A percentile compares a stretch with the other conserved stretches of the same genome.
Evolutionary conservation across 2,888 invertebrate species (phyloP).

Genomic region (Zele albiditarsus): DNA sequence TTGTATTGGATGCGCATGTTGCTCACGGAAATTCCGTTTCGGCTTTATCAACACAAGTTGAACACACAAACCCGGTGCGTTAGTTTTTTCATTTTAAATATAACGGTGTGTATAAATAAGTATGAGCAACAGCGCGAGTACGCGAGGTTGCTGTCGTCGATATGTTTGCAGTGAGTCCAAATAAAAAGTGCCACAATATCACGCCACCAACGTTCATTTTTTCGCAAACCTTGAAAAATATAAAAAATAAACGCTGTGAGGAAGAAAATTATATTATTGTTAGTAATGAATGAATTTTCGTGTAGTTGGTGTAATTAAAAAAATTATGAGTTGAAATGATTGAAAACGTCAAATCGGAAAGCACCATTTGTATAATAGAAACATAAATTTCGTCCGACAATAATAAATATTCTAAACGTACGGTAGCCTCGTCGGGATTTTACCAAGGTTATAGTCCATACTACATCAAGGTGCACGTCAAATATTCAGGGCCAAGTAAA

Average conservation of each 20-base stretch:
- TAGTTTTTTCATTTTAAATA: constrained; percentile 71
- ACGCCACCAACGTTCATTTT: not conserved
- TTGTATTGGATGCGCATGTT: not conserved
- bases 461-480: constrained; percentile 17
- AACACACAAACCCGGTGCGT: constrained; percentile 46
- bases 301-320: too few relatives aligned
- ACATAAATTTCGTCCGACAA: not conserved
- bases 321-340: too few relatives aligned
- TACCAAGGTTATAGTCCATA: constrained; percentile 65
- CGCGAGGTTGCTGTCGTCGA: constrained; percentile 63
- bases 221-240: not conserved
- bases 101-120: constrained; percentile 73
- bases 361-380: too few relatives aligned
- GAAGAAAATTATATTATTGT: not conserved
- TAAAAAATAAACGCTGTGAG: not conserved
- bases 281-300: too few relatives aligned
- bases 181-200: constrained; percentile 25
- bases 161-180: constrained; percentile 57
- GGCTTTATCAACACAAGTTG: constrained; percentile 21
- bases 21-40: not conserved
- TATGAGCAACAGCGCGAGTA: constrained; percentile 73
- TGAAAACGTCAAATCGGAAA: too few relatives aligned
- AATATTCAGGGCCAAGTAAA: constrained; percentile 48
- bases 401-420: constrained; percentile 51
- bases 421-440: constrained; percentile 59